Evolutionary conservation across 2,888 invertebrate species (phyloP).

Genomic region (Dexiosoma caninum): DNA sequence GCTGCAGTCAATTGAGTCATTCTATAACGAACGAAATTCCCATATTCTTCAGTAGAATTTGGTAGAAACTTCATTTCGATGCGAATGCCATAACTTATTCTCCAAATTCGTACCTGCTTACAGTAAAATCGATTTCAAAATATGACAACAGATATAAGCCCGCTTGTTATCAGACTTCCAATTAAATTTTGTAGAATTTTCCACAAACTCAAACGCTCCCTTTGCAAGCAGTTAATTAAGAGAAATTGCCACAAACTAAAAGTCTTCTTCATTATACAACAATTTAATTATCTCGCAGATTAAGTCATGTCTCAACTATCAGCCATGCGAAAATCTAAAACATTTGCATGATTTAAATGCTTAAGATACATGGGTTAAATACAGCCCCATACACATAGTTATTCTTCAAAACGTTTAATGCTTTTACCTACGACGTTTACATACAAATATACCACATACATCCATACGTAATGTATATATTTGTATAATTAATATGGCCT

Average conservation of each 20-base stretch:
- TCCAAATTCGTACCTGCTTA: too few relatives aligned
- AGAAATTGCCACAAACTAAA: not conserved
- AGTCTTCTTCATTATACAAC: not conserved
- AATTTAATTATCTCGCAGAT: not conserved
- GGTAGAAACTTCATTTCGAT: too few relatives aligned
- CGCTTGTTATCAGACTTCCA: too few relatives aligned
- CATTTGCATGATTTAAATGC: slow-evolving; percentile 30
- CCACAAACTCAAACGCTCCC: not conserved
- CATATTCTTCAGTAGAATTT: too few relatives aligned
- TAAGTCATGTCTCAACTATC: not conserved
- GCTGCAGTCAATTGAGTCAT: too few relatives aligned
- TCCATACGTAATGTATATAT: too few relatives aligned
- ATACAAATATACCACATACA: not conserved
- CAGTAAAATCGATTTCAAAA: too few relatives aligned
- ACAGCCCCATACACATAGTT: not conserved
- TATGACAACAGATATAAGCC: too few relatives aligned
- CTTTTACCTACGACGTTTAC: not conserved
- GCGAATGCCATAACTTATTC: too few relatives aligned
- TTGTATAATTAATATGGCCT: slow-evolving; percentile 36
- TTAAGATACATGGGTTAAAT: not conserved
- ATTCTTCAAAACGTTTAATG: not conserved
- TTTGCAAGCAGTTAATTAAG: not conserved
- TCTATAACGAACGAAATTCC: too few relatives aligned
- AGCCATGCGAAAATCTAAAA: not conserved
- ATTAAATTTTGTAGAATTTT: too few relatives aligned